Evolutionary conservation across 2,113 vertebrate genomes (phyloP), one percentile per base, ranked within the genome.

Genomic region (Scomber scombrus): DNA sequence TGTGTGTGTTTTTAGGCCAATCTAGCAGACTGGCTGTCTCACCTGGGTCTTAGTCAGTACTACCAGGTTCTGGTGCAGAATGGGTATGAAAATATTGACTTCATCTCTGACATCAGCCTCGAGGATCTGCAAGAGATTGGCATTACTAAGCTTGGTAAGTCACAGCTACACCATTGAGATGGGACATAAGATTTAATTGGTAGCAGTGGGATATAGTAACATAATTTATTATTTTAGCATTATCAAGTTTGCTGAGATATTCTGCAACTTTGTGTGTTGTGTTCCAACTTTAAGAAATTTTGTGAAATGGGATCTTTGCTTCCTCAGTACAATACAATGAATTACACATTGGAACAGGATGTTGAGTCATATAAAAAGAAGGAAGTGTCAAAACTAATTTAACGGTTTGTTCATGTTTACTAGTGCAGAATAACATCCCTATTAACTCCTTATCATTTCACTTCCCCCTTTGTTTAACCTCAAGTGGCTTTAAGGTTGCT

Each of bases 61-160:
- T 98, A 99, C 92, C 98, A 99, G 91, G 95, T 97, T 67, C 93
- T 99, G 88, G 97, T 99, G 80, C 97, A 97, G 91, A 99, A 99
- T 0, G 98, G 98, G 63, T 99, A 99, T 0, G 98, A 99, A 93
- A 99, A 98, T 93, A 97, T 99, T 1, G 98, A 99, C 90, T 99
- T 99, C 85, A 96, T 99, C 90, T 97, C 97, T 0, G 98, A 99
- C 89, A 98, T 99, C 92, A 99, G 97, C 66, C 97, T 97, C 88
- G 98, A 99, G 77, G 98, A 99, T 88, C 93, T 99, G 80, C 97
- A 98, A 88, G 98, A 99, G 94, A 99, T 99, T 0, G 98, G 98
- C 81, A 98, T 99, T 92, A 97, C 96, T 57, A 99, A 93, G 58
- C 88, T 92, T 0, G 91, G 90, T 92, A 75, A 87, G 81, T 45